Conservation (phyloP, 2,113 vertebrate species). For the Platysteira castanea region DNA sequence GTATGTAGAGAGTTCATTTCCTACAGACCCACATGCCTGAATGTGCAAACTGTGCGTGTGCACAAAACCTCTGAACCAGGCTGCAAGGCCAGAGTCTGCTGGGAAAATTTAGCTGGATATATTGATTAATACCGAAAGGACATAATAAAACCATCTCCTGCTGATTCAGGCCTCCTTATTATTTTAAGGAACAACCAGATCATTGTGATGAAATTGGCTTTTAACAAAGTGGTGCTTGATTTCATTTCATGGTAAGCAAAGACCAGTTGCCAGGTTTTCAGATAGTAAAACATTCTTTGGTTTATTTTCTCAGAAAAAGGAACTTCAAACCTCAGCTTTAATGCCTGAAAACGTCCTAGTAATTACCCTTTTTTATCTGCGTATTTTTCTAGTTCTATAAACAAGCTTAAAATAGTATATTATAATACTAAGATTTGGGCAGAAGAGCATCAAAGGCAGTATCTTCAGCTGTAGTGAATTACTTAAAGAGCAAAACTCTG, state of each 20-base stretch:
- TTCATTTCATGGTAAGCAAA: conserved; percentile 40
- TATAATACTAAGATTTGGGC: conserved; percentile 46
- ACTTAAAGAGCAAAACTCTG: background rate
- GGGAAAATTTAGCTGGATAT: background rate
- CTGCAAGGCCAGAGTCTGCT: background rate
- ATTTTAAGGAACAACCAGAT: background rate
- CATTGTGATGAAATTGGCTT: background rate
- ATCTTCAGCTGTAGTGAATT: background rate
- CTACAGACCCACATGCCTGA: background rate
- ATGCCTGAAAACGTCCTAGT: background rate
- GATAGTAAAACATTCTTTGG: conserved; percentile 40
- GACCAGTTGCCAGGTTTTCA: conserved; percentile 39
- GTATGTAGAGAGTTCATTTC: background rate
- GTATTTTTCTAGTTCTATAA: conserved; percentile 63
- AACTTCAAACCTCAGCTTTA: conserved; percentile 58
- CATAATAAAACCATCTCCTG: background rate
- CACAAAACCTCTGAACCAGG: background rate
- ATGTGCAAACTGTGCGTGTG: background rate
- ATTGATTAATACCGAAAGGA: background rate
- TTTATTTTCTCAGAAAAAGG: conserved; percentile 61
- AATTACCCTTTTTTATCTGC: conserved; percentile 62
- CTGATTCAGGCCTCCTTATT: background rate
- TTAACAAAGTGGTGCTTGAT: conserved; percentile 33
- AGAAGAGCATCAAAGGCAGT: conserved; percentile 7
- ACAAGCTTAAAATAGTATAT: conserved; percentile 71